Percentiles rank a stretch among this genome's conserved stretches.
These are phyloP conservation scores for Halcyon senegalensis DNA, from an alignment of 2,113 vertebrate genomes.

Conservation along the genomic window DNA sequence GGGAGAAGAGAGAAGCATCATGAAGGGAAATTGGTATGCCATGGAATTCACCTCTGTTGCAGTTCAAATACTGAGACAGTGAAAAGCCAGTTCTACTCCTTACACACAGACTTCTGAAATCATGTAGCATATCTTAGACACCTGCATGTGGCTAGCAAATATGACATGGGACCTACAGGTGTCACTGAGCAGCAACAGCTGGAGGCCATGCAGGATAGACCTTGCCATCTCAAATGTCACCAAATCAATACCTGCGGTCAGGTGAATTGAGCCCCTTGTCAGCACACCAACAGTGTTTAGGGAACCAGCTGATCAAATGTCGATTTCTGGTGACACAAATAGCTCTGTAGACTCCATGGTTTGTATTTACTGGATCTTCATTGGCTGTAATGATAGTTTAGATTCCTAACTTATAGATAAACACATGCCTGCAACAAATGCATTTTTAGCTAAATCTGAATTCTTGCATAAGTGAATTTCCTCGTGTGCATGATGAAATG, in stretches of 20 bases:
- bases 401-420: not conserved
- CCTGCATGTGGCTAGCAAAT: not conserved
- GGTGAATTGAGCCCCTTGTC: not conserved
- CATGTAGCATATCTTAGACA: not conserved
- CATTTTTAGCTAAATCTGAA: not conserved
- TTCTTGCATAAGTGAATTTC: not conserved
- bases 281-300: not conserved
- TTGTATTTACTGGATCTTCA: not conserved
- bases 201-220: not conserved
- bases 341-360: not conserved
- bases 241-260: not conserved
- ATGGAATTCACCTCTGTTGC: not conserved
- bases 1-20: not conserved
- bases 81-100: not conserved
- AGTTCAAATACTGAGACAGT: not conserved
- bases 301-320: not conserved
- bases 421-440: fast-evolving
- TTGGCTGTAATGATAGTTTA: not conserved
- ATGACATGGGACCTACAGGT: not conserved
- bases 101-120: not conserved
- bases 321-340: not conserved
- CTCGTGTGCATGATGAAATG: not conserved
- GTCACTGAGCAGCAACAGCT: not conserved
- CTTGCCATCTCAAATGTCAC: not conserved
- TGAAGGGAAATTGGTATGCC: not conserved